Evolutionary conservation across 2,113 vertebrate genomes (phyloP), one percentile per base, ranked within the genome.

Genomic region (Dissostichus mawsoni): DNA sequence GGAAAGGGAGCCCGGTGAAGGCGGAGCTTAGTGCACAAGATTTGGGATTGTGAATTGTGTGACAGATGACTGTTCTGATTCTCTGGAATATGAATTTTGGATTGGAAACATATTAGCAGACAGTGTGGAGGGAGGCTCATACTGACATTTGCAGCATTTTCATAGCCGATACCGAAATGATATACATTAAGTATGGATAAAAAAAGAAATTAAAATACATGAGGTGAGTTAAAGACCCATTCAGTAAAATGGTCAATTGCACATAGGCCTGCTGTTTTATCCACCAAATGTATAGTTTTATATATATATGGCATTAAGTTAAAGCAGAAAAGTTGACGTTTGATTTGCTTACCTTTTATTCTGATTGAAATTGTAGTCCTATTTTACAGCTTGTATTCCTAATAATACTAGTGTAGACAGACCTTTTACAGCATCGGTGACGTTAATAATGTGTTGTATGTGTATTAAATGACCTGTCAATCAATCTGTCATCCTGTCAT

Each of bases 21-120:
- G 73, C 29, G 76, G 50, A 66, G 62, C 29, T n/a, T 55, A 76
- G 14, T 11, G n/a, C 13, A 56, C 48, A 58, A 71, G 56, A 69
- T 75, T 53, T 41, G 16, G 68, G 62, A 50, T 8, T 63, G 23
- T 20, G 44, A 82, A 65, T 8, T 64, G 53, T 82, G 62, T 29
- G 23, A 11, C 12, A 62, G 47, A 53, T 44, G 29, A 29, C 29
- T 3, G 29, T 23, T 10, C 48, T 62, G 7, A 79, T 55, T 78
- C 33, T 5, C 51, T 41, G 44, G 33, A 62, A 62, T 73, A 71
- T n/a, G 57, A 52, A 48, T 50, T 56, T 7, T 36, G 23, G 16
- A 51, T 29, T 2, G 51, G 67, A 63, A 56, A 20, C 72, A 67
- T 20, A 58, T 61, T 47, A 58, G 13, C 63, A 50, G 48, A 55